Evolutionary conservation across 2,888 invertebrate genomes (phyloP).

Genomic region (Synergus itoensis): DNA sequence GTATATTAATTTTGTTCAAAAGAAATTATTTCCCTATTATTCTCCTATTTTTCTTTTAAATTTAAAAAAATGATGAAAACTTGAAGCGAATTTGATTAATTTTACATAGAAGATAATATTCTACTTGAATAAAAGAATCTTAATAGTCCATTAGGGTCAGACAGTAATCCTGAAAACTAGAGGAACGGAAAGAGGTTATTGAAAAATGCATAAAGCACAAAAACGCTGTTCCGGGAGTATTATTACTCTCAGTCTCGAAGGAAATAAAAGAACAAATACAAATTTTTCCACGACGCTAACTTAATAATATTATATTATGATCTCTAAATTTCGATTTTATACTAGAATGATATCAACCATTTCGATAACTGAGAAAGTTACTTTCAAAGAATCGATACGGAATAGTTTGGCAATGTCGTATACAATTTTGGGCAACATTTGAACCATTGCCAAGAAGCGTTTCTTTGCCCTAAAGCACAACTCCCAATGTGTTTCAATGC

Average conservation of each 20-base stretch:
- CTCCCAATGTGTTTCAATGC: background rate
- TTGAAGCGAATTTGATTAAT: background rate
- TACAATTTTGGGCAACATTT: background rate
- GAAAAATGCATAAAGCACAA: conserved; percentile 4
- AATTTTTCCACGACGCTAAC: background rate
- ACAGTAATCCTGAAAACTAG: background rate
- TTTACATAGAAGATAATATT: background rate
- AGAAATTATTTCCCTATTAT: background rate
- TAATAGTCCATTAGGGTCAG: background rate
- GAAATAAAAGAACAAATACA: background rate
- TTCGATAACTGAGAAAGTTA: background rate
- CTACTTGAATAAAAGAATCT: background rate
- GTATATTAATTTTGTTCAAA: background rate
- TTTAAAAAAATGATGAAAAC: too few relatives aligned
- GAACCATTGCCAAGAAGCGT: conserved; percentile 5
- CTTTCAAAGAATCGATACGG: background rate
- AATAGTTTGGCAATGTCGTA: conserved; percentile 5
- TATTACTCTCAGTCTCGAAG: background rate
- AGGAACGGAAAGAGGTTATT: background rate
- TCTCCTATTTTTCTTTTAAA: too few relatives aligned
- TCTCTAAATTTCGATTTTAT: background rate
- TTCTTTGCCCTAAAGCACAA: conserved; percentile 10
- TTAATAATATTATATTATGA: background rate
- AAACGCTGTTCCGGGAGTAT: background rate
- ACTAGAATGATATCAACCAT: background rate